Base-by-base conservation (phyloP, 2,888 invertebrate species). In the Mythimna vitellina region DNA sequence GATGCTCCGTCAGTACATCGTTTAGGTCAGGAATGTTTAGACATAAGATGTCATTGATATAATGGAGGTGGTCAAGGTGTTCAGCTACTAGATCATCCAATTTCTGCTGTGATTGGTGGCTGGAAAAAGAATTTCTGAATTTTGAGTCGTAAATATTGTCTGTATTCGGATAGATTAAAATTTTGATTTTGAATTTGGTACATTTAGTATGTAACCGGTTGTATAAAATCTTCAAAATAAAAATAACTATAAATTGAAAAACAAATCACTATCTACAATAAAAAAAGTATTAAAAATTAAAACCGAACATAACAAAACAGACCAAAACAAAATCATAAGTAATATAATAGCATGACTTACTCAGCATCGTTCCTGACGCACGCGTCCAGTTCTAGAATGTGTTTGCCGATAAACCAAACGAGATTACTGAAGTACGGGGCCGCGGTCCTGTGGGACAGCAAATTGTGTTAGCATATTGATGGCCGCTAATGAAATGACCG, bases 351-450 rank as follows among this genome's bases (percentile, higher is more conserved):
- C 65, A 61, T 70, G 83, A 97, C 98, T 97, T 97, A 99, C 99
- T 99, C 99, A 78, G 99, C 98, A 95, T 99, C 99, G 89, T 98
- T 99, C 89, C 99, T 97, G 57, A 99, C 99, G 94, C 99, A 99
- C 5, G 97, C 97, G 93, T 99, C 99, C 84, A 99, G 96, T 92
- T 99, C 99, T 84, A 99, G 96, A 83, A 99, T 99, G 92, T 99
- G 99, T 95, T 99, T 99, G 68, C 99, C 99, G 89, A 99, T 99
- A 90, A 99, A 99, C 99, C 99, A 99, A 58, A 99, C 99, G 71
- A 99, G 97, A 95, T 99, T 99, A 85, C 99, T 99, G 93, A 99
- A 99, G 95, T 99, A 99, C 1, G 99, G 99, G 42, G 99, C 99
- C 14, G 99, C 99, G 53, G 99, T 99, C 94, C 98, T 97, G 85